Evolutionary conservation across 2,888 invertebrate species (phyloP), one percentile per base, ranked within the genome.

Genomic region (Leucozona laternaria): DNA sequence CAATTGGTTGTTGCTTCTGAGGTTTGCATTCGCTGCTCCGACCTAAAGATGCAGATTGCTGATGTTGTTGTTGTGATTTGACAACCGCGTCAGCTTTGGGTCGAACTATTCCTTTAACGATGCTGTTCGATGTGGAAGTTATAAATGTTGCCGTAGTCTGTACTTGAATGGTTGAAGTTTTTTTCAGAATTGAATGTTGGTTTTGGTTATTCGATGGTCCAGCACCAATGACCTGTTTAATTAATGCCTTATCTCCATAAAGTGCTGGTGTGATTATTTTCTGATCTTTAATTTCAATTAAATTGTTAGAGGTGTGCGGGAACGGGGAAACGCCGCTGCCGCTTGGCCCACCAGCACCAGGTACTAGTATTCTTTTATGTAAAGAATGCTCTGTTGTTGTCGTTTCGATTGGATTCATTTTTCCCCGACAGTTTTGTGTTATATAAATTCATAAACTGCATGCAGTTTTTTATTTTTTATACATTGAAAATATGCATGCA

Each of bases 321-420:
- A 15, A 66, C n/a, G 73, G 48, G 20, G 20, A 66, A 48, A 8
- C 31, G 48, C 66, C n/a, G 48, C 45, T 13, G 10, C 15, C 2
- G 25, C 64, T 66, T 20, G 17, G 4, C 13, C 15, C 48, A 48
- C 17, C 17, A 34, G 8, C 55, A 73, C 15, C 66, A 64, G 37
- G 31, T 37, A 45, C 76, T 53, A 73, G 43, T 20, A 58, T 57
- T 64, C 81, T 73, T 73, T 70, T 75, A 73, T 78, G 53, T 40
- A 71, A 60, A 71, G 70, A 55, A 17, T 53, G 22, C n/a, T 81
- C 81, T 64, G 70, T 55, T 58, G 64, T 66, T 50, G 68, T 28
- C 13, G 81, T 50, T 43, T 86, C 82, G 7, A 55, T 81, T 31
- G 86, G 64, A 79, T 82, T 82, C 82, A 82, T 81, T 75, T 68